These are phyloP conservation scores for Pholis gunnellus DNA, from an alignment of 2,113 vertebrate species.

Conservation along the genomic window DNA sequence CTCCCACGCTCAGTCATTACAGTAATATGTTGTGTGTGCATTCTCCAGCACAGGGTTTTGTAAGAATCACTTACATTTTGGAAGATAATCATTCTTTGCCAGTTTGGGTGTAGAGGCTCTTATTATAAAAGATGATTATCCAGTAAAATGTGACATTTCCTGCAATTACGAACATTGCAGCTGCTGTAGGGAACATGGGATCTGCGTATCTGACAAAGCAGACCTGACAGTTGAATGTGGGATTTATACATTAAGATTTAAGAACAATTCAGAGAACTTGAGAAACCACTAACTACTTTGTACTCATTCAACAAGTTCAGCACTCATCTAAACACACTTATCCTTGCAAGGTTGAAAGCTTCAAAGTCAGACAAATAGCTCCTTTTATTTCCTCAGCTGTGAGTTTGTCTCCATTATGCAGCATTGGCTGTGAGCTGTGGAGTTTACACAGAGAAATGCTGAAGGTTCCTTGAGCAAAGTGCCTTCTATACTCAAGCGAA, in stretches of 20 bases:
- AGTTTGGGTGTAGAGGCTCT: constrained; percentile 33
- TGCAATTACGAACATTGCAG: constrained; percentile 35
- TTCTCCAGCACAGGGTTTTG: constrained; percentile 31
- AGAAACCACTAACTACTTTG: constrained; percentile 35
- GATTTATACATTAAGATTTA: constrained; percentile 27
- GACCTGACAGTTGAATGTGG: constrained; percentile 5
- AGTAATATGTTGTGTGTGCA: constrained; percentile 48
- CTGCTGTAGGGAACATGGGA: constrained; percentile 16
- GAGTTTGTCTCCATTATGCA: constrained; percentile 57
- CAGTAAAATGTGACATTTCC: constrained; percentile 55
- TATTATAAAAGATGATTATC: constrained; percentile 48
- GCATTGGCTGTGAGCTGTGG: constrained; percentile 8
- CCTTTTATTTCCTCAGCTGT: constrained; percentile 49
- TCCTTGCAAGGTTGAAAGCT: constrained; percentile 56
- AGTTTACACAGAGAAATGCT: constrained; percentile 27
- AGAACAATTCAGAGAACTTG: constrained; percentile 44
- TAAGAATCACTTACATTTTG: constrained; percentile 56
- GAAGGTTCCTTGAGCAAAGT: constrained; percentile 59
- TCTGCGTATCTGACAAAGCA: constrained; percentile 21
- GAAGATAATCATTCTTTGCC: constrained; percentile 37
- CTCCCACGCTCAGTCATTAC: constrained; percentile 41
- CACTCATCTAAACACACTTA: constrained; percentile 45
- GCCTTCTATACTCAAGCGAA: constrained; percentile 42
- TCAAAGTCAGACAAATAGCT: constrained; percentile 50
- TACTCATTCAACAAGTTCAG: constrained; percentile 38